phyloP scores from a whole-genome alignment of 2,797 vertebrate species.

The Halcyon badia region DNA sequence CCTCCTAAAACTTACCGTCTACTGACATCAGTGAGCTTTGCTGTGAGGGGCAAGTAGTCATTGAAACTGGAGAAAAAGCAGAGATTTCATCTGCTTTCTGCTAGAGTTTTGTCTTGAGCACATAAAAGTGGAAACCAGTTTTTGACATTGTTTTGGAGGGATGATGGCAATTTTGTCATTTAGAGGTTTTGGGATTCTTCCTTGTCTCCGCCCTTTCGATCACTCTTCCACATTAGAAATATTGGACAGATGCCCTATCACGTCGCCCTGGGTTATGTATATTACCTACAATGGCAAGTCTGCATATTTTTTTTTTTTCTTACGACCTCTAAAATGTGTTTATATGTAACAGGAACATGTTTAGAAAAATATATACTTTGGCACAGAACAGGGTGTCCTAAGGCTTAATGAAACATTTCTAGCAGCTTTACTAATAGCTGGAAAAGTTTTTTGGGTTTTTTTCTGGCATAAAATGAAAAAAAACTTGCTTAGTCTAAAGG shows the following conservation, averaged over 20 bases:
- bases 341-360: background rate
- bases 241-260: background rate
- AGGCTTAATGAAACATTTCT: background rate
- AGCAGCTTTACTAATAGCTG: background rate
- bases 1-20: background rate
- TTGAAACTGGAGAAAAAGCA: background rate
- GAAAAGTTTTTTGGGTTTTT: background rate
- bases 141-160: background rate
- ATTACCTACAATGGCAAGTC: background rate
- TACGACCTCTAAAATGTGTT: background rate
- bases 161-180: background rate
- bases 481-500: background rate
- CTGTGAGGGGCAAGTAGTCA: background rate
- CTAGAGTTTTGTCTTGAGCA: background rate
- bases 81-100: background rate
- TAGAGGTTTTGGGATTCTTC: background rate
- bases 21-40: background rate
- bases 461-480: background rate
- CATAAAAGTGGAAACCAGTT: background rate
- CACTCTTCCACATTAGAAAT: fast-evolving
- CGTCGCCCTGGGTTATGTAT: background rate
- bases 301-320: background rate
- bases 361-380: background rate
- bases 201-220: background rate
- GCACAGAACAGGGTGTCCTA: background rate